phyloP scores from a whole-genome alignment of 2,797 vertebrate species.

The Spondyliosoma cantharus region DNA sequence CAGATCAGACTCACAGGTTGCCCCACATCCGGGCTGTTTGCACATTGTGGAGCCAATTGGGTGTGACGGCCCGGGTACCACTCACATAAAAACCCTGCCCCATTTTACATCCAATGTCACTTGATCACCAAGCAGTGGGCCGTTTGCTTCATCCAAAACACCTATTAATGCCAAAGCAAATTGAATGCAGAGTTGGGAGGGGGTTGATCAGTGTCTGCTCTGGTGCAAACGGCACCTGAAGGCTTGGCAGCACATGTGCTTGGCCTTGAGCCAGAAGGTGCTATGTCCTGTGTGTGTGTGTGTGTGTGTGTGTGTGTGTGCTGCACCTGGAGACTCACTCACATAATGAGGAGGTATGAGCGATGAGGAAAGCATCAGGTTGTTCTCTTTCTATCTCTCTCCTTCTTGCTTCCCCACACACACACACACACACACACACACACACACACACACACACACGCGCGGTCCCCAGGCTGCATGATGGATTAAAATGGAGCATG shows the following conservation, averaged over 20 bases:
- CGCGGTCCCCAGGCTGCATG: constrained; percentile 40
- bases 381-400: constrained; percentile 20
- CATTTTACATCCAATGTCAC: constrained; percentile 51
- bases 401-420: not conserved
- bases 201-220: constrained; percentile 25
- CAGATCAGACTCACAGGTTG: constrained; percentile 24
- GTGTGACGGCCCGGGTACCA: constrained; percentile 7
- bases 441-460: constrained; percentile 12
- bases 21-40: not conserved
- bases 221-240: constrained; percentile 32
- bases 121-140: constrained; percentile 11
- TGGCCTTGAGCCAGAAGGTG: constrained; percentile 14
- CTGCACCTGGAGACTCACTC: constrained; percentile 11
- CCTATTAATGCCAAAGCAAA: constrained; percentile 50
- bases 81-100: constrained; percentile 18
- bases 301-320: constrained; percentile 6
- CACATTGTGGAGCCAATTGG: constrained; percentile 44
- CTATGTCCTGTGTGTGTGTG: constrained; percentile 23
- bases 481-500: constrained; percentile 66
- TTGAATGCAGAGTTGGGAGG: constrained; percentile 17
- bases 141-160: constrained; percentile 33
- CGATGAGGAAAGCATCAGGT: constrained; percentile 45
- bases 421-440: constrained; percentile 3
- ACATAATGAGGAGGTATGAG: constrained; percentile 37
- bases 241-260: constrained; percentile 13